Evolutionary conservation across 2,797 vertebrate species (phyloP).

Genomic region (Peromyscus melanophrys): DNA sequence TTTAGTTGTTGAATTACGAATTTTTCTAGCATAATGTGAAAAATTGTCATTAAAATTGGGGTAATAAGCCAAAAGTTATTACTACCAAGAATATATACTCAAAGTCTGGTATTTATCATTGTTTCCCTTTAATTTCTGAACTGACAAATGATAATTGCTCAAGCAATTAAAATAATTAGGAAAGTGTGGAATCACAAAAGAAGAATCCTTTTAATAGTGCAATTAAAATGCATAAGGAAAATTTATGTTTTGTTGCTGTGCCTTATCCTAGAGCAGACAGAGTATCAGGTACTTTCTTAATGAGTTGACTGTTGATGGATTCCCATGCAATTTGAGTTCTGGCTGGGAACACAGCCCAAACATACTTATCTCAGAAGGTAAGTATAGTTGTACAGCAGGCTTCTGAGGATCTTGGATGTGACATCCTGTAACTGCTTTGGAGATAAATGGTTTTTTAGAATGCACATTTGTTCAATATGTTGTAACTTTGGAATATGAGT

Average conservation of each 20-base stretch:
- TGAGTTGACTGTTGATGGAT: conserved; percentile 30
- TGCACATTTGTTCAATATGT: conserved; percentile 33
- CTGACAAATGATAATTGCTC: conserved; percentile 85
- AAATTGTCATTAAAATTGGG: conserved; percentile 63
- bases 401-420: conserved; percentile 15
- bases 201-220: conserved; percentile 62
- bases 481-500: neutral
- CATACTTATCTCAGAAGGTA: conserved; percentile 34
- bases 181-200: conserved; percentile 78
- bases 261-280: conserved; percentile 51
- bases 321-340: conserved; percentile 38
- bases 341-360: neutral
- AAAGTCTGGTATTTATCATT: conserved; percentile 74
- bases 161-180: conserved; percentile 76
- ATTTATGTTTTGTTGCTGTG: conserved; percentile 50
- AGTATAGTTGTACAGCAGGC: neutral
- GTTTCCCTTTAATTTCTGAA: conserved; percentile 79
- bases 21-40: conserved; percentile 68
- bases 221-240: conserved; percentile 76
- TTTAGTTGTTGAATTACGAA: conserved; percentile 66
- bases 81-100: conserved; percentile 68
- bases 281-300: conserved; percentile 73
- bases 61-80: conserved; percentile 75
- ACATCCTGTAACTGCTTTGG: conserved; percentile 4
- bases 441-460: conserved; percentile 49